phyloP scores from a whole-genome alignment of 2,888 invertebrate genomes.

The Chaitophorus viminalis region DNA sequence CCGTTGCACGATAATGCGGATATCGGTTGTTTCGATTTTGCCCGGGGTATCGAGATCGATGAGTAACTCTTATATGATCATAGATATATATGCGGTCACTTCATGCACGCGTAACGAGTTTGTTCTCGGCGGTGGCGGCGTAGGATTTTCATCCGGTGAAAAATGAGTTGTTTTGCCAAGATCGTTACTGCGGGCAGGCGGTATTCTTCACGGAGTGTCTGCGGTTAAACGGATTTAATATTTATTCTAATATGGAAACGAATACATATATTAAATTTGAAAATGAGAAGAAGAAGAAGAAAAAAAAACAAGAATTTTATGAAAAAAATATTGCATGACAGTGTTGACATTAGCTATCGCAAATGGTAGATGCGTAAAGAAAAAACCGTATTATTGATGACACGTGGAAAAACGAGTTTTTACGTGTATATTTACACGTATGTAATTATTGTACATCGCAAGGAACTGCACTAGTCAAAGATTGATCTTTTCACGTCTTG shows the following conservation, averaged over 20 bases:
- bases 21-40: neutral
- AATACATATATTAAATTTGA: neutral
- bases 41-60: neutral
- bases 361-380: neutral
- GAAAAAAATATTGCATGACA: constrained; percentile 37
- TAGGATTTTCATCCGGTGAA: neutral
- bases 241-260: constrained; percentile 42
- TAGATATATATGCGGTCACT: too few species aligned
- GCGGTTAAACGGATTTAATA: constrained; percentile 34
- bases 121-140: neutral
- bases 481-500: constrained; percentile 45
- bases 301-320: neutral
- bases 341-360: constrained; percentile 50
- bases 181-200: neutral
- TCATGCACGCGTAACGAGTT: neutral
- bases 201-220: constrained; percentile 7
- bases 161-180: constrained; percentile 5
- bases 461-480: constrained; percentile 38
- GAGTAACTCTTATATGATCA: too few species aligned
- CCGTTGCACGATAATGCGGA: too few species aligned
- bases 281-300: too few species aligned
- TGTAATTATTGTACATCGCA: constrained; percentile 37
- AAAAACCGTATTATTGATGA: constrained; percentile 35
- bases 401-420: constrained; percentile 53
- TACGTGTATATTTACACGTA: neutral